These are phyloP conservation scores for Poecile montanus DNA, from an alignment of 2,797 vertebrate genomes.

Conservation along the genomic window DNA sequence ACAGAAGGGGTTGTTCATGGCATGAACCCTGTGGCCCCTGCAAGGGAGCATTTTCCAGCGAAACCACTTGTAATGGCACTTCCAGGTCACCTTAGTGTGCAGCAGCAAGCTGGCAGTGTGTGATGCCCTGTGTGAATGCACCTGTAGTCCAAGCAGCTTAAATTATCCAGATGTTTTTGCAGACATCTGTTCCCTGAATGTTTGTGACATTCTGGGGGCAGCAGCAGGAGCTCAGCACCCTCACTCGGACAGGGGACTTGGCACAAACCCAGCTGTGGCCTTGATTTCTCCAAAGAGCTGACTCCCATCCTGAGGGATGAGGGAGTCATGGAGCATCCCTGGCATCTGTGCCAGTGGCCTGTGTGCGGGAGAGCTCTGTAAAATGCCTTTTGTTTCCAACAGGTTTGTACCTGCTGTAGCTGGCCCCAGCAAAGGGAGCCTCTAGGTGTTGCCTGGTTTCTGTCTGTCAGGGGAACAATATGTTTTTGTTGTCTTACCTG, in stretches of 20 bases:
- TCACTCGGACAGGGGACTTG: background rate
- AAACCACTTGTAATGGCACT: rapidly evolving
- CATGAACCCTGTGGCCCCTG: background rate
- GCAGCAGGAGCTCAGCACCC: background rate
- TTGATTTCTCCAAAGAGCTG: background rate
- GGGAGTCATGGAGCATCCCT: rapidly evolving
- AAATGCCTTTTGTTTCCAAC: background rate
- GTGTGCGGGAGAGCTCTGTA: background rate
- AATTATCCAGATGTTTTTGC: background rate
- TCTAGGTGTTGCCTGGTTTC: conserved; percentile 29
- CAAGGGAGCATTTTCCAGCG: background rate
- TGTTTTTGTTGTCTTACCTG: background rate
- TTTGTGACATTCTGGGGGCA: background rate
- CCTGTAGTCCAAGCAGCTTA: background rate
- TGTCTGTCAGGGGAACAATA: background rate
- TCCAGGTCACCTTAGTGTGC: background rate
- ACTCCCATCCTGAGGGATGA: background rate
- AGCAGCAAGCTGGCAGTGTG: background rate
- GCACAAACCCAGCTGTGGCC: background rate
- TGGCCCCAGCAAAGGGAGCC: background rate
- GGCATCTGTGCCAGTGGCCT: background rate
- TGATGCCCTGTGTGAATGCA: background rate
- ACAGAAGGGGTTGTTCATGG: background rate
- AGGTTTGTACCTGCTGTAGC: conserved; percentile 37
- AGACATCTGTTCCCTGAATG: background rate